Percentiles rank a stretch among this genome's conserved stretches.
Evolutionary conservation across 30 jellyfish, hydroid and myxozoan species (phyloP).

Genomic region (Aurelia aurita): DNA sequence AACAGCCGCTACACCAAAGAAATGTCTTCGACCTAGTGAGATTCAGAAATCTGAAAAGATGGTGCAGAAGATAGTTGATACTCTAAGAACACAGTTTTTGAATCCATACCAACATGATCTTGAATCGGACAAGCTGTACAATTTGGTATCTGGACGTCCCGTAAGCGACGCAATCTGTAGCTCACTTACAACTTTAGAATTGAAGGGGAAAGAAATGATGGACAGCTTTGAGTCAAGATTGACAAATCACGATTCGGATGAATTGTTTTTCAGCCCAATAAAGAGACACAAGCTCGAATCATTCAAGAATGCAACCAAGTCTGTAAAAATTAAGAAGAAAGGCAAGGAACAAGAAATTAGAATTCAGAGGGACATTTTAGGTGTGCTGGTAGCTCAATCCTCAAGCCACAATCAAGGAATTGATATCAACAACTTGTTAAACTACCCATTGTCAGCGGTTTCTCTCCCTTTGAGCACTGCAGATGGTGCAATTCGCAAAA

Average conservation of each 20-base stretch:
- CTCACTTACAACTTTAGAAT: conserved; percentile 1
- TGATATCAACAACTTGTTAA: conserved; percentile 18
- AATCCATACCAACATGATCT: conserved; percentile 17
- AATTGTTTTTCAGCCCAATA: conserved; percentile 32
- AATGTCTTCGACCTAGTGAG: conserved; percentile 38
- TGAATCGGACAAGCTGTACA: conserved; percentile 12
- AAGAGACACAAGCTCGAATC: conserved; percentile 4
- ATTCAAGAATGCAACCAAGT: conserved; percentile 13
- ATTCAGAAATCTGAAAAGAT: conserved; percentile 13
- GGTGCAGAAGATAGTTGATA: conserved; percentile 2
- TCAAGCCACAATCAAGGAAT: conserved; percentile 6
- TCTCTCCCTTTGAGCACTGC: conserved; percentile 6
- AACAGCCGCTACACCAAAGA: not conserved
- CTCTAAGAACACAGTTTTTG: conserved; percentile 5
- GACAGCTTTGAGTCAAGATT: not conserved
- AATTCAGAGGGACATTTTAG: conserved; percentile 44
- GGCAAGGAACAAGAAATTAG: conserved; percentile 19
- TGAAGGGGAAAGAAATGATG: conserved; percentile 26
- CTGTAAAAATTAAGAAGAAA: conserved; percentile 14
- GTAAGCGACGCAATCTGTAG: conserved; percentile 19
- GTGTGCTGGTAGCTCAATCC: conserved; percentile 8
- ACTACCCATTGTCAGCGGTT: conserved; percentile 55
- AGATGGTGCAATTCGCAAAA: not conserved
- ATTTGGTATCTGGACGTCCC: conserved; percentile 43
- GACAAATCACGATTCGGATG: not conserved